Base-by-base conservation (phyloP, 2,113 vertebrate species). In the Cathartes aura region DNA sequence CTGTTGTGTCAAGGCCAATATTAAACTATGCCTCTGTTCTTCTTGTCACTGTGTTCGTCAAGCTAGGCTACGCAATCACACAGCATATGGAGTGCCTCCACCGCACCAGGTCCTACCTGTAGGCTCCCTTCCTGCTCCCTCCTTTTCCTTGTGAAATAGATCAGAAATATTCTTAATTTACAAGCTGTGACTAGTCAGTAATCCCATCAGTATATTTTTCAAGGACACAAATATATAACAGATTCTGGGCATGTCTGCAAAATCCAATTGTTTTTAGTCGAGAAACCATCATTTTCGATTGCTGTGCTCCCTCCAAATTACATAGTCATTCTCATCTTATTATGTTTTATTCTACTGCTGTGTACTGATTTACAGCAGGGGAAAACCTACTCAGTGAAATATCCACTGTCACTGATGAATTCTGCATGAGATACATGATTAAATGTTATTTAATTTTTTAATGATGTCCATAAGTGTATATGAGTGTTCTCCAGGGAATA, bases 361-460 rank as follows among this genome's bases (percentile, higher is more conserved):
- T 60, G 53, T 79, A 71, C 56, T 82, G 60, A 89, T 79, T 91
- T 90, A 93, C 27, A 85, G 83, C 76, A 84, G 60, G 17, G 43
- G 43, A 86, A 92, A 94, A 85, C 52, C 27, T 68, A 23, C 36
- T 68, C 43, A 27, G 55, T 43, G 89, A 82, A 96, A 91, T 82
- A 82, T n/a, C 60, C 43, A 74, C 55, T 7, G 2, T 63, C 56
- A 68, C 43, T 85, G 58, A 92, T 87, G 72, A 85, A 95, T 96
- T 95, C 64, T 93, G 36, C 76, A 91, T 85, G 84, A 82, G 76
- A 81, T 38, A 84, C 38, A 71, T 91, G 60, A 94, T 87, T 96
- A 94, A 95, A 71, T 60, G 52, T 82, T 84, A 75, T 82, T 97
- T 88, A 93, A 82, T 90, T 87, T 95, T 96, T 91, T 87, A 82